phyloP scores from a whole-genome alignment of 2,888 invertebrate genomes.

The Campoplex nolae region DNA sequence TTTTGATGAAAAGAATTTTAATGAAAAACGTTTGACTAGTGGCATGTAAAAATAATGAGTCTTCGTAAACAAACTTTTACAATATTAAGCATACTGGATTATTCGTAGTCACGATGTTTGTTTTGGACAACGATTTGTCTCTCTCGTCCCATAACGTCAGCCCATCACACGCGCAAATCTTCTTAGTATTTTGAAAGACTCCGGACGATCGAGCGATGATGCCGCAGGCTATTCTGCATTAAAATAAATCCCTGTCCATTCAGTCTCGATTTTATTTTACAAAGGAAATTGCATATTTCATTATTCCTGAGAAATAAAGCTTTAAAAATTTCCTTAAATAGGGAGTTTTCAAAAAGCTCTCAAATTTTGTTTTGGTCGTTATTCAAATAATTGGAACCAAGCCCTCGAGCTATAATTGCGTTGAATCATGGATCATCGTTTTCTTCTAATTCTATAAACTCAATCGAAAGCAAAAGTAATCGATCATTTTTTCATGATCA shows the following conservation, averaged over 20 bases:
- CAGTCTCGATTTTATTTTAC: background rate
- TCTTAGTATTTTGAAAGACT: conserved; percentile 93
- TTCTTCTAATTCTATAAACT: background rate
- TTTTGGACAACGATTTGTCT: conserved; percentile 86
- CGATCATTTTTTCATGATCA: background rate
- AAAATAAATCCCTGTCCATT: background rate
- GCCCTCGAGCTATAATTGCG: too few species aligned
- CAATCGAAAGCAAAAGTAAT: too few species aligned
- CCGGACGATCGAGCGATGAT: conserved; percentile 96
- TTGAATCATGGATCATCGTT: background rate
- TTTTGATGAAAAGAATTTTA: background rate
- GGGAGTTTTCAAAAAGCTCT: too few species aligned
- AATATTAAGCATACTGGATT: conserved; percentile 68
- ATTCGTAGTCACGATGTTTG: conserved; percentile 49
- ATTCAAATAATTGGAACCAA: too few species aligned
- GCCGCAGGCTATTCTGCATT: conserved; percentile 91
- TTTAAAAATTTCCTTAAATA: background rate
- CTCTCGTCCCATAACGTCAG: conserved; percentile 95
- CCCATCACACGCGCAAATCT: conserved; percentile 96
- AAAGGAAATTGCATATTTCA: background rate
- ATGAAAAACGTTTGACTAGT: conserved; percentile 24
- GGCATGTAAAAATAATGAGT: background rate
- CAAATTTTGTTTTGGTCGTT: too few species aligned
- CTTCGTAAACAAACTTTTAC: background rate
- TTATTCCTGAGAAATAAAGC: too few species aligned